Conservation (phyloP, 2,113 vertebrate species). For the Echinops telfairi region DNA sequence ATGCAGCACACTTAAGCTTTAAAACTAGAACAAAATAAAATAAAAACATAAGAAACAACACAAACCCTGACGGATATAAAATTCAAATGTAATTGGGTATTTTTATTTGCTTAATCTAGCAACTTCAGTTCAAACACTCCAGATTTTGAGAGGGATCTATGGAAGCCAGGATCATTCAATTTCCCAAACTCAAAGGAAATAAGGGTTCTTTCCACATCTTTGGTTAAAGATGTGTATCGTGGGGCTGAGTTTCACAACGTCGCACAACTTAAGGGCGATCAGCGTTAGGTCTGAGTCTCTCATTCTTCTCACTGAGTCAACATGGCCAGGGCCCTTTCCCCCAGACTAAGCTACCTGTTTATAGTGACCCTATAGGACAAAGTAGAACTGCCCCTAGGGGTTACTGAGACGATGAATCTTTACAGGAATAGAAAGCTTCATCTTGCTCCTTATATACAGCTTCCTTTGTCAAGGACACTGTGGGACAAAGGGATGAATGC, state of each 20-base stretch:
- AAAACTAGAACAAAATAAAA: background rate
- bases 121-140: background rate
- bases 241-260: no score
- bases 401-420: no score
- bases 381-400: no score
- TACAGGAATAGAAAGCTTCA: no score
- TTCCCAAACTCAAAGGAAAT: background rate
- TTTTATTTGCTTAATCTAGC: slow-evolving; percentile 34
- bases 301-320: background rate
- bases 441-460: background rate
- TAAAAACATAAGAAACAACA: no score
- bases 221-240: background rate
- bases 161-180: background rate
- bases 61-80: background rate
- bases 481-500: background rate
- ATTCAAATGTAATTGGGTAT: slow-evolving; percentile 19
- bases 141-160: background rate
- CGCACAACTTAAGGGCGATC: no score
- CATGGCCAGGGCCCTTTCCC: background rate
- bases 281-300: background rate
- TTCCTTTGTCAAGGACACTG: background rate
- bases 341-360: background rate
- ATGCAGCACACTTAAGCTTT: background rate
- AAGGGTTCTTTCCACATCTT: background rate
- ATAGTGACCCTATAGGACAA: no score